These are phyloP conservation scores for Sebastes itinus DNA, from an alignment of 2,797 vertebrate genomes.

Conservation along the genomic window DNA sequence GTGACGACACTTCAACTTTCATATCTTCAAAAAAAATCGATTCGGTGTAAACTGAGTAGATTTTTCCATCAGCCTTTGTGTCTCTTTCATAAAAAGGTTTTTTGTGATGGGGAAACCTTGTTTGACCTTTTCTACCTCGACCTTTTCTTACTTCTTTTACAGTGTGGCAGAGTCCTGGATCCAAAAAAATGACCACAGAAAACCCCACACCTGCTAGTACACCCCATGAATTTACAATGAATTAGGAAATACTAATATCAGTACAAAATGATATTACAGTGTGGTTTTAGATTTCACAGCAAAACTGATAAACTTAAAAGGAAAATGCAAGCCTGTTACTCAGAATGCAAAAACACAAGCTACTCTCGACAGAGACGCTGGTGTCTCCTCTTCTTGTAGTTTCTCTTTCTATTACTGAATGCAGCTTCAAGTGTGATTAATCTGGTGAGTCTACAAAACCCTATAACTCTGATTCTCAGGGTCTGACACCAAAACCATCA, in stretches of 20 bases:
- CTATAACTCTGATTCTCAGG: neutral
- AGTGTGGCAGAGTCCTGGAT: neutral
- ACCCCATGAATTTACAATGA: constrained; percentile 4
- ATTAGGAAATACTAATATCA: constrained; percentile 19
- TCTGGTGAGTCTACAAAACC: neutral
- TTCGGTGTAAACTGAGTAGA: constrained; percentile 41
- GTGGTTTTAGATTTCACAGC: neutral
- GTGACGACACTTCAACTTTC: constrained; percentile 57
- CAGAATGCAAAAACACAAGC: constrained; percentile 1
- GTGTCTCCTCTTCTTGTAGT: neutral
- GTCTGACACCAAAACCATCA: neutral
- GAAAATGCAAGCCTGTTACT: neutral
- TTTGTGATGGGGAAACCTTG: constrained; percentile 43
- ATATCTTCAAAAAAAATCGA: constrained; percentile 39
- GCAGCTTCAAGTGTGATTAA: neutral
- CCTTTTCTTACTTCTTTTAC: constrained; percentile 16
- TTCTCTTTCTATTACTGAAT: neutral
- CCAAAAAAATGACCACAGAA: constrained; percentile 5
- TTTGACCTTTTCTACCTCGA: constrained; percentile 45
- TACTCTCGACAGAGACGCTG: neutral
- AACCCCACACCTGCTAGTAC: constrained; percentile 2
- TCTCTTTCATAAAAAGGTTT: constrained; percentile 25
- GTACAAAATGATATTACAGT: neutral
- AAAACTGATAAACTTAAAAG: neutral
- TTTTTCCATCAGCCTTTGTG: constrained; percentile 57